Conservation (phyloP, 2,113 vertebrate genomes). For the Dasyornis broadbenti region DNA sequence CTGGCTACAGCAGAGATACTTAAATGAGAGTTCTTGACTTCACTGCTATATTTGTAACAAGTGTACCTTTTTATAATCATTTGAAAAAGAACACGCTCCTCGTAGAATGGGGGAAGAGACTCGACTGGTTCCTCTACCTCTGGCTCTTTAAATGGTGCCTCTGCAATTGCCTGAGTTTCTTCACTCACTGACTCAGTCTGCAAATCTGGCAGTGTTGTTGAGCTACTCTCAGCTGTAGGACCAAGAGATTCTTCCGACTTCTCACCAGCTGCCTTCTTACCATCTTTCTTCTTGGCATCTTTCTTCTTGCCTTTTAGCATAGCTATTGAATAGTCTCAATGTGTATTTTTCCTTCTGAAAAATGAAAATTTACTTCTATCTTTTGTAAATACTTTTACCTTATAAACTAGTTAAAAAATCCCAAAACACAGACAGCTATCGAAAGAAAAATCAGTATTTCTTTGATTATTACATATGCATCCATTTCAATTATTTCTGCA, state of each 20-base stretch:
- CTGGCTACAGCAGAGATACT: neutral
- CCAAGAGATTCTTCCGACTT: constrained; percentile 42
- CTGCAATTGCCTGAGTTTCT: neutral
- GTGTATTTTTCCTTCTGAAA: neutral
- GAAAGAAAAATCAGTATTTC: neutral
- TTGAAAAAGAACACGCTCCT: constrained; percentile 60
- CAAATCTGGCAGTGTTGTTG: neutral
- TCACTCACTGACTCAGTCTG: neutral
- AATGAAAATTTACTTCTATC: neutral
- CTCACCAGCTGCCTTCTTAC: constrained; percentile 62
- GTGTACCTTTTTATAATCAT: constrained; percentile 77
- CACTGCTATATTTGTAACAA: neutral
- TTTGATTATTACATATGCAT: neutral
- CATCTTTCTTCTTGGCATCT: constrained; percentile 38
- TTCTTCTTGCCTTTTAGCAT: constrained; percentile 74
- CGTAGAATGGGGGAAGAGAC: neutral
- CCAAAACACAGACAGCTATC: neutral
- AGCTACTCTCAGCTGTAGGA: neutral
- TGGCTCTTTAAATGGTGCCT: neutral
- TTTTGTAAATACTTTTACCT: neutral
- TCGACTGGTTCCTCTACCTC: neutral
- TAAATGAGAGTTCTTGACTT: neutral
- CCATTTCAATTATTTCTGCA: neutral
- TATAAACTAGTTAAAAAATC: neutral
- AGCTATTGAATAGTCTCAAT: neutral